These are phyloP conservation scores for Scortum barcoo DNA, from an alignment of 2,113 vertebrate species.

Conservation along the genomic window DNA sequence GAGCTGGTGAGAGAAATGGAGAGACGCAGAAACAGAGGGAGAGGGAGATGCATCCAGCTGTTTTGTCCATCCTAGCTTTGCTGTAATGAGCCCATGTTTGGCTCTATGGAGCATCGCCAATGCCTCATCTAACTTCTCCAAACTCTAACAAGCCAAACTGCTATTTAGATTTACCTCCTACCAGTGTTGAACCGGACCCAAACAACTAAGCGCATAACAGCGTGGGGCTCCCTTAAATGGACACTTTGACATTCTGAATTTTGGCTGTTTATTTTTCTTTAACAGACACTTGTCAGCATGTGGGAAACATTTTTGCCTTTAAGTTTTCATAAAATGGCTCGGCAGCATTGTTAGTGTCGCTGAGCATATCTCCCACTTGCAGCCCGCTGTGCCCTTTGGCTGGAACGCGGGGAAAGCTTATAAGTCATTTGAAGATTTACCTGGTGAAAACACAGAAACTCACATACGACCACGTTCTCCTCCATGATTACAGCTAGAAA, in stretches of 20 bases:
- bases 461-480: background rate
- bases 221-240: slow-evolving; percentile 77
- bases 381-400: slow-evolving; percentile 69
- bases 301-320: slow-evolving; percentile 76
- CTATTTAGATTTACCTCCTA: slow-evolving; percentile 81
- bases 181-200: slow-evolving; percentile 65
- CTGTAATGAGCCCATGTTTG: slow-evolving; percentile 83
- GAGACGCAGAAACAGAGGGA: slow-evolving; percentile 64
- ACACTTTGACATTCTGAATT: slow-evolving; percentile 78
- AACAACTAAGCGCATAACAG: slow-evolving; percentile 77
- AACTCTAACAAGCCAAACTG: slow-evolving; percentile 81
- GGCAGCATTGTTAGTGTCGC: slow-evolving; percentile 75
- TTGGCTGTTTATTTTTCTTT: slow-evolving; percentile 76
- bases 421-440: slow-evolving; percentile 58
- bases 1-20: slow-evolving; percentile 55
- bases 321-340: slow-evolving; percentile 70
- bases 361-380: slow-evolving; percentile 65
- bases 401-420: slow-evolving; percentile 46
- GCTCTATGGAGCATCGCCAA: slow-evolving; percentile 77
- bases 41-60: slow-evolving; percentile 81
- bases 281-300: slow-evolving; percentile 81
- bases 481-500: slow-evolving; percentile 17
- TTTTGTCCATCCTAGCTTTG: slow-evolving; percentile 79
- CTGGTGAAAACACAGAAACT: slow-evolving; percentile 42
- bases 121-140: slow-evolving; percentile 84